Base-by-base conservation (phyloP, 2,888 invertebrate species). In the Conistra vaccinii region DNA sequence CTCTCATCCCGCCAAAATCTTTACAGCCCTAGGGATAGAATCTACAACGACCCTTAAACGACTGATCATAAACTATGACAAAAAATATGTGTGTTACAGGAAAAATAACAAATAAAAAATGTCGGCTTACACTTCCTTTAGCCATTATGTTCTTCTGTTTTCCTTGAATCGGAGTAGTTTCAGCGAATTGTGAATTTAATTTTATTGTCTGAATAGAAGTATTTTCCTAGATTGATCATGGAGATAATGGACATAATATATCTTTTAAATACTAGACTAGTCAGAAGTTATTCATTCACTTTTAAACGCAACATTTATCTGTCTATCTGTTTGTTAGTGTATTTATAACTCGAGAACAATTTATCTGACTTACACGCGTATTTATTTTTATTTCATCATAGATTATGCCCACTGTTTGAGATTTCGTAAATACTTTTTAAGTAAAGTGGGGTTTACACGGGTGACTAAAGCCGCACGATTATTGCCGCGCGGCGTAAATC, bases 391-490 rank as follows among this genome's bases (percentile, higher is more conserved):
- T 29, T 58, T 32, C 29, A 58, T 29, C 10, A 20, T 29, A 9
- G 29, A 29, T 5, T 29, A 29, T 20, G 29, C 2, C 58, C 20
- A 58, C 2, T 60, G 3, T 23, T 23, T 32, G 60, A 60, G 32
- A 12, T 23, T 35, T 35, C 23, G 35, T 32, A 14, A 12, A 29
- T 60, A 6, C 6, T 57, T 57, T 29, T 57, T 26, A 26, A 23
- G 7, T 20, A 7, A 48, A 2, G 20, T 48, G 2, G 7, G 6
- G 48, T 89, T 89, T 89, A 89, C 89, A 88, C 89, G 87, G 88
- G 87, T 89, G 89, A 89, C 85, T 88, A 89, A 88, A 89, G 88
- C 86, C 85, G 88, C 87, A 88, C 85, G 87, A 90, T 85, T 88
- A 82, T 83, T 81, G 45, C 20, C 29, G 23, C 82, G 73, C 87